phyloP scores from a whole-genome alignment of 2,888 invertebrate species.

The Celastrina argiolus region DNA sequence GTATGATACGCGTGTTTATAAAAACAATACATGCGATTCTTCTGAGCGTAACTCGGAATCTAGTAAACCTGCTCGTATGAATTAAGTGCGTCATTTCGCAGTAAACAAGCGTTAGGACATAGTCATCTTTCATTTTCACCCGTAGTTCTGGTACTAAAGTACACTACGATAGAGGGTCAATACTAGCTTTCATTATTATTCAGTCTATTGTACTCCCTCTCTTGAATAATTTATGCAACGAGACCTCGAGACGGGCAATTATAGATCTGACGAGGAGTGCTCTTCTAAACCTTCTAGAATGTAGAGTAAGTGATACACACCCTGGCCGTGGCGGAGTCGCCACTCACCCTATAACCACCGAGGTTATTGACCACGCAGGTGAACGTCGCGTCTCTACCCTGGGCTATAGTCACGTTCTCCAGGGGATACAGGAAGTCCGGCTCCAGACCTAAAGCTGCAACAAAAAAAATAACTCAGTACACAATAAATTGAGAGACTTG shows the following conservation, averaged over 20 bases:
- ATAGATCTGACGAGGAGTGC: conserved; percentile 71
- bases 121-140: no score
- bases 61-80: no score
- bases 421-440: conserved; percentile 88
- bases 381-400: conserved; percentile 89
- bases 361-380: conserved; percentile 92
- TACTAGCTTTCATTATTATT: conserved; percentile 28
- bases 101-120: no score
- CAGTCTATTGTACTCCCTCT: conserved; percentile 26
- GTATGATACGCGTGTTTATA: no score
- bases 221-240: conserved; percentile 16
- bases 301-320: conserved; percentile 84
- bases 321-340: conserved; percentile 89
- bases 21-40: no score
- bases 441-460: conserved; percentile 84
- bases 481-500: no score
- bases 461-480: conserved; percentile 57
- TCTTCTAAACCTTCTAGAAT: conserved; percentile 65
- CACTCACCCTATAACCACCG: conserved; percentile 94
- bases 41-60: no score
- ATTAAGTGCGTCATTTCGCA: no score
- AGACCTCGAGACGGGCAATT: conserved; percentile 41
- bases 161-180: conserved; percentile 1
- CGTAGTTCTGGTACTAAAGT: not conserved
- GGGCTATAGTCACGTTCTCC: conserved; percentile 90